Evolutionary conservation across 2,113 vertebrate species (phyloP).

Genomic region (Porphyrio hochstetteri): DNA sequence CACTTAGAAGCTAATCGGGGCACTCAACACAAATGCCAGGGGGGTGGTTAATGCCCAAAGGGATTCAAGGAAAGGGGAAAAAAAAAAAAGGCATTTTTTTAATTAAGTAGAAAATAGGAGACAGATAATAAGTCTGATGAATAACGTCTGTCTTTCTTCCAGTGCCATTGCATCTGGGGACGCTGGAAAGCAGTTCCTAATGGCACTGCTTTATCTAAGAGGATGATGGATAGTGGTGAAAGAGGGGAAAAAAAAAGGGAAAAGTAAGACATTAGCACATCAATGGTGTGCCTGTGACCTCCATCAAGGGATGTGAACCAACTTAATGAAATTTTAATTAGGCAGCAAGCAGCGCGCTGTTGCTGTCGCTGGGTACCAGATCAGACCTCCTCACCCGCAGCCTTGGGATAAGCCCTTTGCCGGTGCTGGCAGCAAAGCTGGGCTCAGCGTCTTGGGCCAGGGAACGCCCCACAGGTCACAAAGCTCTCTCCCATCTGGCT

Average conservation of each 20-base stretch:
- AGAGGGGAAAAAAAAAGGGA: slow-evolving; percentile 3
- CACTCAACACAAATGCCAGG: background rate
- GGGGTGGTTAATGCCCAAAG: background rate
- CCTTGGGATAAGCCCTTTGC: slow-evolving; percentile 7
- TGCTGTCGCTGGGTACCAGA: slow-evolving; percentile 65
- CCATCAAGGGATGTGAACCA: slow-evolving; percentile 69
- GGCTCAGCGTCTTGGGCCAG: background rate
- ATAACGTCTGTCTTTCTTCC: slow-evolving; percentile 4
- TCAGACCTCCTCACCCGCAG: background rate
- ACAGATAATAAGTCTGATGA: slow-evolving; percentile 14
- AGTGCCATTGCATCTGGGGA: slow-evolving; percentile 46
- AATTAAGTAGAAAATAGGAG: slow-evolving; percentile 42
- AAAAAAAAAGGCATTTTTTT: background rate
- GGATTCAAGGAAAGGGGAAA: background rate
- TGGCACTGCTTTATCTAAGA: slow-evolving; percentile 48
- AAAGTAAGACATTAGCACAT: slow-evolving; percentile 76
- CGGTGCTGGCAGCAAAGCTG: background rate
- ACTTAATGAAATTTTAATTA: slow-evolving; percentile 86
- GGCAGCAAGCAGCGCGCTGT: slow-evolving; percentile 72
- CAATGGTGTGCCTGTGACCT: slow-evolving; percentile 67
- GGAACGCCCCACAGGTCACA: background rate
- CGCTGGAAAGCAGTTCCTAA: slow-evolving; percentile 37
- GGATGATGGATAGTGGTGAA: slow-evolving; percentile 52
- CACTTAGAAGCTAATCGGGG: background rate
- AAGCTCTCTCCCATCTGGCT: background rate